Percentiles rank a stretch among this genome's conserved stretches.
Conservation (phyloP, 2,113 vertebrate genomes). For the Talpa occidentalis region DNA sequence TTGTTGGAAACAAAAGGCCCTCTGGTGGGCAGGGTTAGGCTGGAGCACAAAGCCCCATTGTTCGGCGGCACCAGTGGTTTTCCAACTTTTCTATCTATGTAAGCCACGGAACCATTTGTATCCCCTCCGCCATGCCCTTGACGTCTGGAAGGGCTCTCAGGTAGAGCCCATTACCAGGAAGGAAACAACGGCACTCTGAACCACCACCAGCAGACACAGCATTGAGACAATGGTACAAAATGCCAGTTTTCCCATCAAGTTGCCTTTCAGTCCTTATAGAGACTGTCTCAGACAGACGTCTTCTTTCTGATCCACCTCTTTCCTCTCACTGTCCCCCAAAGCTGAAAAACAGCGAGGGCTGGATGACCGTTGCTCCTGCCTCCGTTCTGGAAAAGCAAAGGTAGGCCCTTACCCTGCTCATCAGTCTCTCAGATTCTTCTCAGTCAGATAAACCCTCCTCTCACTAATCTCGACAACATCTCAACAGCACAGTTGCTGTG, state of each 20-base stretch:
- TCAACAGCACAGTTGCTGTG: not conserved
- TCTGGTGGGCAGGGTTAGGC: conserved; percentile 60
- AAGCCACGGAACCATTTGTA: conserved; percentile 57
- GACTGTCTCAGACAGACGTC: not conserved
- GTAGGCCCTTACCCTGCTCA: not conserved
- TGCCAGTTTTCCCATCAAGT: not conserved
- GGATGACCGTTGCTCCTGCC: not conserved
- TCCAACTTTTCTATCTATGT: conserved; percentile 61
- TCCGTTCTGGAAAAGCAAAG: not conserved
- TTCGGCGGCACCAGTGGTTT: conserved; percentile 58
- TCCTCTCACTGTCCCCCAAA: not conserved
- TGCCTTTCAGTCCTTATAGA: not conserved
- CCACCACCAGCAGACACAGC: not conserved
- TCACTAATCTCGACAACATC: not conserved
- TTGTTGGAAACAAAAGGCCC: conserved; percentile 64
- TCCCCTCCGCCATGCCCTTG: conserved; percentile 53
- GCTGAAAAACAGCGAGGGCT: not conserved
- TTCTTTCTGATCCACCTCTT: not conserved
- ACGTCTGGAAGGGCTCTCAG: conserved; percentile 61
- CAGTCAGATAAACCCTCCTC: not conserved
- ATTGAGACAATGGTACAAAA: conserved; percentile 32
- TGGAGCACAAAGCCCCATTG: conserved; percentile 75
- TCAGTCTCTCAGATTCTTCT: not conserved
- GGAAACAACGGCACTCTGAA: conserved; percentile 13
- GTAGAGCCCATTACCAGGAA: conserved; percentile 49